A percentile compares a stretch with the other conserved stretches of the same genome.
Conservation (phyloP, 2,888 invertebrate species). For the Pseudolycoriella hygida region DNA sequence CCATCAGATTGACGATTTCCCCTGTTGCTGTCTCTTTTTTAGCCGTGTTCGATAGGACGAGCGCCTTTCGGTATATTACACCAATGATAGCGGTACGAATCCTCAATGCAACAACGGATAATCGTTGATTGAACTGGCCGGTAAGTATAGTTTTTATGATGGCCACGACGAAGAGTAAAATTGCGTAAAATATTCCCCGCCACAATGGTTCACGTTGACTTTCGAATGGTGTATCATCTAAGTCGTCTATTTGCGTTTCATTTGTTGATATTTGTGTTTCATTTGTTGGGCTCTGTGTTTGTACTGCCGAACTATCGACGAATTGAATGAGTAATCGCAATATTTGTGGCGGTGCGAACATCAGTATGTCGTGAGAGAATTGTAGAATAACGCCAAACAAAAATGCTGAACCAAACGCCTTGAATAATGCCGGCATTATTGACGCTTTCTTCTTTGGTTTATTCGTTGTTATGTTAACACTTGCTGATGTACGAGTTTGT, state of each 20-base stretch:
- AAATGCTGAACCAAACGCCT: conserved; percentile 77
- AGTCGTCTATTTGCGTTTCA: too few relatives aligned
- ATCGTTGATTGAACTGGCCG: conserved; percentile 33
- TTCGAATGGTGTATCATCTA: too few relatives aligned
- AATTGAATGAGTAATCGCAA: conserved; percentile 60
- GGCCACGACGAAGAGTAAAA: conserved; percentile 29
- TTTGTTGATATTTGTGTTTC: too few relatives aligned
- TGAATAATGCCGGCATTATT: conserved; percentile 64
- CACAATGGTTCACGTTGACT: conserved; percentile 17
- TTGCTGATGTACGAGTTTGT: conserved; percentile 34
- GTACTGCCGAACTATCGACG: conserved; percentile 29
- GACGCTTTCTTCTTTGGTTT: conserved; percentile 54
- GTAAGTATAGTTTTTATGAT: conserved; percentile 30
- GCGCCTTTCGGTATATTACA: conserved; percentile 30
- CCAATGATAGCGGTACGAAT: conserved; percentile 31
- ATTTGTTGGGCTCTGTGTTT: too few relatives aligned
- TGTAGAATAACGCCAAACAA: conserved; percentile 70
- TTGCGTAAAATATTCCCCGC: conserved; percentile 34
- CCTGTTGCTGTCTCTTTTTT: conserved; percentile 17
- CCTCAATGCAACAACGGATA: conserved; percentile 33
- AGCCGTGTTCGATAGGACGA: conserved; percentile 15
- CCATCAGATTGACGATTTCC: conserved; percentile 21
- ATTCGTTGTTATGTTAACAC: conserved; percentile 50
- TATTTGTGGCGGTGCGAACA: conserved; percentile 80
- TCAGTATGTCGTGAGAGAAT: conserved; percentile 62